Evolutionary conservation across 2,797 vertebrate genomes (phyloP).

Genomic region (Avahi laniger): DNA sequence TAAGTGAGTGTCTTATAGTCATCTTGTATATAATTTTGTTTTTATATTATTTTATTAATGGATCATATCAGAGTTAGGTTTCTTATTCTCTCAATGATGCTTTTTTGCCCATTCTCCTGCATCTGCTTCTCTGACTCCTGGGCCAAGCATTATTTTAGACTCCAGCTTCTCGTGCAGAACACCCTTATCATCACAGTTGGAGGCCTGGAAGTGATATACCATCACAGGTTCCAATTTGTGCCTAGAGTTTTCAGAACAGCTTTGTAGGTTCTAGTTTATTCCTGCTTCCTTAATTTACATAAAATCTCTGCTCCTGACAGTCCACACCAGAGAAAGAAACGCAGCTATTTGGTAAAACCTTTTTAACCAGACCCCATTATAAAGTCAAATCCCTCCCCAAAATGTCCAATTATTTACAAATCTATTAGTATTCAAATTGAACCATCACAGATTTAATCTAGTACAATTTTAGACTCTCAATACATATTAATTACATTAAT

Average conservation of each 20-base stretch:
- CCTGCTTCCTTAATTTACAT: not conserved
- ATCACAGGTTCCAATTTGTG: not conserved
- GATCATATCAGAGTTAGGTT: not conserved
- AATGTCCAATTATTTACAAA: not conserved
- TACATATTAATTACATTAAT: not conserved
- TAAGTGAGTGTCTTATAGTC: not conserved
- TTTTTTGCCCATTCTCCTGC: not conserved
- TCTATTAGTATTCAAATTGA: not conserved
- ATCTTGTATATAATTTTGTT: not conserved
- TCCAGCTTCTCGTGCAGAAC: not conserved
- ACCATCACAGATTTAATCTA: not conserved
- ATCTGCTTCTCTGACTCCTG: not conserved
- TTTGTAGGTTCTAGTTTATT: not conserved
- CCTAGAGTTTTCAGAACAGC: not conserved
- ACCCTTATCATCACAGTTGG: not conserved
- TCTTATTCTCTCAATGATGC: not conserved
- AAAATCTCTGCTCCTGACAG: not conserved
- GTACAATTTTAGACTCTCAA: not conserved
- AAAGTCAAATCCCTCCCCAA: not conserved
- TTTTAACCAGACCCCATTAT: not conserved
- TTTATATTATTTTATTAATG: not conserved
- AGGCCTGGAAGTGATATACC: not conserved
- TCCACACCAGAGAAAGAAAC: not conserved
- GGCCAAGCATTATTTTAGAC: not conserved
- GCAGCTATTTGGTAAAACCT: not conserved